Base-by-base conservation (phyloP, 1,140 invertebrate genomes). In the Solenopsis invicta region DNA sequence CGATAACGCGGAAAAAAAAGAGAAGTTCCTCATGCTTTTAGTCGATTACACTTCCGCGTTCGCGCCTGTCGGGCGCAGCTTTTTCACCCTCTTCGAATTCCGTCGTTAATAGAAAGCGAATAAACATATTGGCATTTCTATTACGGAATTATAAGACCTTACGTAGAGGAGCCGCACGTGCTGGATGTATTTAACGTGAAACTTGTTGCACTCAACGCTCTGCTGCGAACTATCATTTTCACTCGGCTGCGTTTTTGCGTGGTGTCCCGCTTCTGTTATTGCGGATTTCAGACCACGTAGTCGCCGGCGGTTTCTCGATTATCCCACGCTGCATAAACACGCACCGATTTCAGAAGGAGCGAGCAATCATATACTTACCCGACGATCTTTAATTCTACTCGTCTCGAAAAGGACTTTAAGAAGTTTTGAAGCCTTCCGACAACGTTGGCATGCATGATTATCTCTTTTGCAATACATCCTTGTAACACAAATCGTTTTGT, bases 201-300 rank as follows among this genome's bases (percentile, higher is more conserved):
- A 89, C 84, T 87, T 76, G 82, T 89, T 89, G 88, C 88, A 86
- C 69, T 45, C 21, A 52, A 88, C 13, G 48, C 37, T 13, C 3
- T 21, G 12, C 48, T 4, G 41, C 13, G 12, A 48, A 56, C 72
- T 64, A 45, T 29, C 41, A 48, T 78, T 78, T 78, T 66, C 76
- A 48, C 56, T 50, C 16, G 3, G 64, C 18, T 48, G 24, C 12
- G 21, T 78, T 41, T 64, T 77, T 78, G 10, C 37, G 1, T 45
- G 24, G 10, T 66, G 18, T 78, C 41, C 41, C 16, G 4, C 24
- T 81, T 81, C 16, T 56, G 34, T 24, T 18, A 69, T 12, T 41
- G 24, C 37, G 56, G 21, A 81, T 69, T 69, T 48, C n/a, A 56
- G 13, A 37, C 69, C 34, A 69, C 54, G 16, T n/a, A n/a, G n/a